Evolutionary conservation across 2,797 vertebrate genomes (phyloP), one percentile per base, ranked within the genome.

Genomic region (Eospalax fontanierii): DNA sequence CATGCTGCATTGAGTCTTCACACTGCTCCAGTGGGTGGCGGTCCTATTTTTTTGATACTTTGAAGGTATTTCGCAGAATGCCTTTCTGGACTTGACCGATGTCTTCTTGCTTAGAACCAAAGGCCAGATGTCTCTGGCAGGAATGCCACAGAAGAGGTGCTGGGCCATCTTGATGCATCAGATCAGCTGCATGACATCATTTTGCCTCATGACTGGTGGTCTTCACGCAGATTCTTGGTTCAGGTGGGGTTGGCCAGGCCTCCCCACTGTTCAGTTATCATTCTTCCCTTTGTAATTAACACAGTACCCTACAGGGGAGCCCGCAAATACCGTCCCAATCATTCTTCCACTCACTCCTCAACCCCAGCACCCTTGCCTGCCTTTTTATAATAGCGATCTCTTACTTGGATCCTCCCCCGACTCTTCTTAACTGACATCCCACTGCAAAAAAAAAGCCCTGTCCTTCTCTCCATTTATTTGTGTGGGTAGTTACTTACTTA

Each of bases 171-270:
- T n/a, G 28, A 59, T 24, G 8, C 18, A 7, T 11, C 16, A 0
- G 6, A 2, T 26, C 11, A 3, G 28, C 61, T 43, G 1, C 22
- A 6, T 1, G 26, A 26, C 30, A 1, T 75, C 30, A 10, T 6
- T 6, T 2, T 21, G 50, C 28, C 61, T 12, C 11, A 5, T 28
- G 14, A 22, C 70, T 59, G 50, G 11, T 61, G 50, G 21, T 5
- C 46, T 11, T 46, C 46, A 28, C 30, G 12, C 2, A n/a, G 35
- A 21, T 78, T 21, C 73, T 9, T 14, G 28, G 40, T 43, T 33
- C 0, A 75, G 46, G 70, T 8, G 30, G 24, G 43, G 8, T 63
- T 40, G 80, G 38, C 50, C 78, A 70, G 5, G 6, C 54, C 81
- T 71, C 26, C 22, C 78, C 83, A 33, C n/a, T 2, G 7, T 33